Evolutionary conservation across 1,140 invertebrate genomes (phyloP).

Genomic region (Plodia interpunctella): DNA sequence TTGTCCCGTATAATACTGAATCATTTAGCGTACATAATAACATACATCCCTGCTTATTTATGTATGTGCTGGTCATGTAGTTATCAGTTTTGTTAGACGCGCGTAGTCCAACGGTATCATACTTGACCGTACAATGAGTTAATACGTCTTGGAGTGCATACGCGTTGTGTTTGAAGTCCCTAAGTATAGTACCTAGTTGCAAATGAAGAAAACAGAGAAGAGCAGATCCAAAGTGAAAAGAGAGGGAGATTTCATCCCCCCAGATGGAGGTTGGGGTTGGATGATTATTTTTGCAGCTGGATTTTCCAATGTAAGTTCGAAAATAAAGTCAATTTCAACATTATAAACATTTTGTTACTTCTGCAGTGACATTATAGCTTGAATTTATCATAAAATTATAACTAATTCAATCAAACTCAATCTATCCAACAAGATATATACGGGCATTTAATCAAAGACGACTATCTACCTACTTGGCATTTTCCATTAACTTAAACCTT

Average conservation of each 20-base stretch:
- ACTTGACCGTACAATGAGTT: background rate
- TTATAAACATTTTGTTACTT: too few relatives aligned
- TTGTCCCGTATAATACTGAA: conserved; percentile 3
- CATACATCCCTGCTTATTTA: background rate
- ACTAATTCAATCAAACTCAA: too few relatives aligned
- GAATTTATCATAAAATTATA: too few relatives aligned
- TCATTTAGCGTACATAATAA: conserved; percentile 15
- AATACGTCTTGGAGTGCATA: background rate
- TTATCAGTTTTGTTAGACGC: conserved; percentile 21
- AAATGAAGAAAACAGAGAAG: conserved; percentile 46
- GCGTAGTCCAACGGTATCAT: background rate
- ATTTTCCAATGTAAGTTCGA: conserved; percentile 79
- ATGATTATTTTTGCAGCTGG: conserved; percentile 80
- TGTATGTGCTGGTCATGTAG: background rate
- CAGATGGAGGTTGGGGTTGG: conserved; percentile 85
- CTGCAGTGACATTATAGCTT: too few relatives aligned
- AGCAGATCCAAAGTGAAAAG: conserved; percentile 50
- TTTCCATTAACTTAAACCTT: too few relatives aligned
- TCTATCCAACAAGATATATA: too few relatives aligned
- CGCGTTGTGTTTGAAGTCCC: background rate
- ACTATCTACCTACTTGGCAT: too few relatives aligned
- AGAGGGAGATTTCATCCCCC: conserved; percentile 74
- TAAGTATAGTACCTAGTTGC: background rate
- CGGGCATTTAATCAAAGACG: too few relatives aligned
- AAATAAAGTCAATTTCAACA: too few relatives aligned